Conservation (phyloP, 1,140 invertebrate genomes). For the Metaphire vulgaris region DNA sequence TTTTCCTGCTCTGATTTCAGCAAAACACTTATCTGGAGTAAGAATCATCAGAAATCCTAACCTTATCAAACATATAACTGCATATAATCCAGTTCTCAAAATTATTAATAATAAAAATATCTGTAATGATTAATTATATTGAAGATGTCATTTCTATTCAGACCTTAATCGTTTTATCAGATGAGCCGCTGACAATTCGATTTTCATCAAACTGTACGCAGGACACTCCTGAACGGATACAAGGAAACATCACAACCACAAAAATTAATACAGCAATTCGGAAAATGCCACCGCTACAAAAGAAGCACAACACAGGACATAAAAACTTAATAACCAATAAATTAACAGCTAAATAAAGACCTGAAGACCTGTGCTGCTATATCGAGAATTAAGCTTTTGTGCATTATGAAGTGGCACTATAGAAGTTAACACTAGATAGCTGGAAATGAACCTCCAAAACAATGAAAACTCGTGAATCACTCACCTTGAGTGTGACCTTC, state of each 20-base stretch:
- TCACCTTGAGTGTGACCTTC: constrained; percentile 54
- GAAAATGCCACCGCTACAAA: no score
- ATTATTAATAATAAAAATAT: no score
- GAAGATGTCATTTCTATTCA: not conserved
- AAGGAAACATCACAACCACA: not conserved
- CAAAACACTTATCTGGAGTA: no score
- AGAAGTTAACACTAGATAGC: not conserved
- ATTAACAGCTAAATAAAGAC: not conserved
- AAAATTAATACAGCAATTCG: not conserved
- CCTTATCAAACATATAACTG: no score
- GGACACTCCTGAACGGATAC: constrained; percentile 45
- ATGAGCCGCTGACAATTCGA: constrained; percentile 57
- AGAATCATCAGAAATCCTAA: no score
- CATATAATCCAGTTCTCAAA: no score
- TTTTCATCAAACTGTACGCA: constrained; percentile 57
- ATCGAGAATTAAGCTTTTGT: no score
- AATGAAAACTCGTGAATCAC: constrained; percentile 15
- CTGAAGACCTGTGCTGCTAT: not conserved
- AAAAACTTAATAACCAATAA: not conserved
- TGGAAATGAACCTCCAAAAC: not conserved
- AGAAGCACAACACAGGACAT: not conserved
- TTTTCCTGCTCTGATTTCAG: no score
- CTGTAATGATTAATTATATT: no score
- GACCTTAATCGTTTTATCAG: constrained; percentile 58
- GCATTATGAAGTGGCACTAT: no score